Evolutionary conservation across 2,888 invertebrate genomes (phyloP).

Genomic region (Euzophera pinguis): DNA sequence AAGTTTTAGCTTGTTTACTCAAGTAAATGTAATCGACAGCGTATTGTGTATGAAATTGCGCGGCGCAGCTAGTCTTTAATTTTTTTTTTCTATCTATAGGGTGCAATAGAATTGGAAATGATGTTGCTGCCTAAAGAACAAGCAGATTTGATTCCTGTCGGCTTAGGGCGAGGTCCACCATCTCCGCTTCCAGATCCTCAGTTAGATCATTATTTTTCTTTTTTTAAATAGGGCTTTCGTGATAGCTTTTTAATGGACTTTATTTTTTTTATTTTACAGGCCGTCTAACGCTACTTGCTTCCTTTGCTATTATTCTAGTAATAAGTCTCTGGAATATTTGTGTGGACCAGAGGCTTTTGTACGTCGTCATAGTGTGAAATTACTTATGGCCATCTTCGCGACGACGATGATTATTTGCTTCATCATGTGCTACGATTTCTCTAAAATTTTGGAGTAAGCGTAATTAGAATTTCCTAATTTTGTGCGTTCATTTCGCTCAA

Average conservation of each 20-base stretch:
- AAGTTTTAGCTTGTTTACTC: too few species aligned
- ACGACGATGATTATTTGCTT: neutral
- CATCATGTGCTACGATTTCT: neutral
- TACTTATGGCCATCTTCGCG: neutral
- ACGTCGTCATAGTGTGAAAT: neutral
- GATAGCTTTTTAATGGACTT: neutral
- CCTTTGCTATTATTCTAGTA: neutral
- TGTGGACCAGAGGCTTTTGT: neutral
- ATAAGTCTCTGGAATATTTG: neutral
- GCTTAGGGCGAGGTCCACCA: conserved; percentile 82
- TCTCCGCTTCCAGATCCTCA: conserved; percentile 81
- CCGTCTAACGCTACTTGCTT: neutral
- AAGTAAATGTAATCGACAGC: too few species aligned
- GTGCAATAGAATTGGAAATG: conserved; percentile 84
- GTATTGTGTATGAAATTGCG: too few species aligned
- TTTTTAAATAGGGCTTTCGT: neutral
- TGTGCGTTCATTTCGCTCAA: too few species aligned
- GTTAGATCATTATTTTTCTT: conserved; percentile 50
- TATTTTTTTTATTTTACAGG: neutral
- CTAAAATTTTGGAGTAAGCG: neutral
- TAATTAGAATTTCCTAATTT: too few species aligned
- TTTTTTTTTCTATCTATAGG: conserved; percentile 60
- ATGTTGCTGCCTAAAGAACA: conserved; percentile 80
- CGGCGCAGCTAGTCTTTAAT: too few species aligned
- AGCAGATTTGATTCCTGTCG: conserved; percentile 81